A percentile compares a stretch with the other conserved stretches of the same genome.
Conservation (phyloP, 64 coral and sea anemone species). For the Montipora efflorescens region DNA sequence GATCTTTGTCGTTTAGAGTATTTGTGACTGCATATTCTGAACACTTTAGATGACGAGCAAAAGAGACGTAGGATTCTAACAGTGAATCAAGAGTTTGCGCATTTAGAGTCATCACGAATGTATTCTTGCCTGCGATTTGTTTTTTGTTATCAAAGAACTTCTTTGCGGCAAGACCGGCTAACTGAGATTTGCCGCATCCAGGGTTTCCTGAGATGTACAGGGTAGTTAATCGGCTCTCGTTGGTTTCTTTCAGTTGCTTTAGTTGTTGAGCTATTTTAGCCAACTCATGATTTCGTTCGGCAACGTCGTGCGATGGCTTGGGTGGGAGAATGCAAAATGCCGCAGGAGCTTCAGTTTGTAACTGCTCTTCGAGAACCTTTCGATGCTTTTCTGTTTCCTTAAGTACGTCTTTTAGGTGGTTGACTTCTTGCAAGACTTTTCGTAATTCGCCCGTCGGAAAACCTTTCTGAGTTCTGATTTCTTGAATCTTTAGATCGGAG, state of each 20-base stretch:
- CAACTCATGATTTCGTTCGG: background rate
- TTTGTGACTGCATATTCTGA: slow-evolving; percentile 38
- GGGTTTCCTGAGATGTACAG: slow-evolving; percentile 56
- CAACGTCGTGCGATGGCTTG: slow-evolving; percentile 23
- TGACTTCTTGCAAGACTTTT: background rate
- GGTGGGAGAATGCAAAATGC: slow-evolving; percentile 33
- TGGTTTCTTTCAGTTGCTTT: background rate
- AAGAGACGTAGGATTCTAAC: slow-evolving; percentile 39
- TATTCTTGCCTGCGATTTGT: no score
- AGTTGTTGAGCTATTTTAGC: background rate
- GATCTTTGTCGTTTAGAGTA: slow-evolving; percentile 10
- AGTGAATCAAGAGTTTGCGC: slow-evolving; percentile 48
- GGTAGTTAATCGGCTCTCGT: background rate
- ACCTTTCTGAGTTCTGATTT: background rate
- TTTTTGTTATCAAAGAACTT: background rate
- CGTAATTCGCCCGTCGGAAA: slow-evolving; percentile 11
- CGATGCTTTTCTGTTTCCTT: background rate
- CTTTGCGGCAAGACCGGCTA: slow-evolving; percentile 39
- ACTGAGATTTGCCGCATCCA: slow-evolving; percentile 56
- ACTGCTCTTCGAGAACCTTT: background rate
- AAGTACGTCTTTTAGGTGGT: no score
- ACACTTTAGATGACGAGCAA: slow-evolving; percentile 54
- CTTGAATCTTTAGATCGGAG: background rate
- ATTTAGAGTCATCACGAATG: slow-evolving; percentile 71
- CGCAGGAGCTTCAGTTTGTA: background rate